Conservation (phyloP, 2,113 vertebrate genomes). For the Ploceus nigricollis region DNA sequence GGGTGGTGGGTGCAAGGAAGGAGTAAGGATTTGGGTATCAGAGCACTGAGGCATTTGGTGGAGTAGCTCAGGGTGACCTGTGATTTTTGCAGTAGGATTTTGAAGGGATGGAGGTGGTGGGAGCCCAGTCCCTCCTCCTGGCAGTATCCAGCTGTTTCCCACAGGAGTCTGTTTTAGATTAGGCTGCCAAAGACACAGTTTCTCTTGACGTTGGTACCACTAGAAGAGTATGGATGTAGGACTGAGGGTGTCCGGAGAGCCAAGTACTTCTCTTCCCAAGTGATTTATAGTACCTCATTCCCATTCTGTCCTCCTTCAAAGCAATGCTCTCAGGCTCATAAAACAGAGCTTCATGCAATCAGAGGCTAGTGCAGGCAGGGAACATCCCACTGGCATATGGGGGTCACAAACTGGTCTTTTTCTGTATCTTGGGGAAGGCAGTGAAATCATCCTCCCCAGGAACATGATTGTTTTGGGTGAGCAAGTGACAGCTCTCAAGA, state of each 20-base stretch:
- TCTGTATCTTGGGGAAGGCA: neutral
- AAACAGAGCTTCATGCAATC: neutral
- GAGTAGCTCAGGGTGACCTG: rapidly evolving
- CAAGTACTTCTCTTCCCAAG: neutral
- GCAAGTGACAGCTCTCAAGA: neutral
- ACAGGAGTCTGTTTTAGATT: neutral
- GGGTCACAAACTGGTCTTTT: neutral
- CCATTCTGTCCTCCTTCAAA: neutral
- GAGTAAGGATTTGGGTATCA: neutral
- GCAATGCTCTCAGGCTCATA: neutral
- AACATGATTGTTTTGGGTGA: neutral
- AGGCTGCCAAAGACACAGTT: neutral
- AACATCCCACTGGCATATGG: neutral
- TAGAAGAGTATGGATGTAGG: neutral
- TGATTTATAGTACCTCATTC: neutral
- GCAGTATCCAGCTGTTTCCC: neutral
- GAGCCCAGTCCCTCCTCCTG: neutral
- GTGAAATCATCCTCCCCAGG: neutral
- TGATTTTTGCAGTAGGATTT: neutral
- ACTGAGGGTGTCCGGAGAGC: neutral
- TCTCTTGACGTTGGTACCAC: neutral
- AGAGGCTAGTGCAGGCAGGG: neutral
- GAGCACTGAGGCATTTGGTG: neutral
- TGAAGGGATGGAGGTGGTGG: neutral
- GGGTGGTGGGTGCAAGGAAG: neutral